Percentiles rank a stretch among this genome's conserved stretches.
These are phyloP conservation scores for Melospiza melodia DNA, from an alignment of 2,113 vertebrate genomes.

Conservation along the genomic window DNA sequence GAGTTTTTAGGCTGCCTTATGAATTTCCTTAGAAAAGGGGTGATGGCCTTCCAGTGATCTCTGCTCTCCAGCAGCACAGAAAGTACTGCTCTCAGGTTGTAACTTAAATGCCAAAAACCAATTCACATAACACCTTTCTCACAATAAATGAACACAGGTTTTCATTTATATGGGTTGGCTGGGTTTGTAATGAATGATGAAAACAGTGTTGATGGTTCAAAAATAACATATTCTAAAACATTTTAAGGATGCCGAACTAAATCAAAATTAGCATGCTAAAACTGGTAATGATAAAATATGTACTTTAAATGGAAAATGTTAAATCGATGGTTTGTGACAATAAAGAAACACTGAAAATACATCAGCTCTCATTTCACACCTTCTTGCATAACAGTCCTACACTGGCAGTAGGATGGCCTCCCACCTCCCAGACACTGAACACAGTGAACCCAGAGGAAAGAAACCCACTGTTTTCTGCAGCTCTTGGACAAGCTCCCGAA, in stretches of 20 bases:
- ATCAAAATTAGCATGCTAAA: constrained; percentile 23
- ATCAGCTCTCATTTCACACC: constrained; percentile 39
- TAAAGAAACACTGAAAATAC: background rate
- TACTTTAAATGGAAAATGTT: constrained; percentile 26
- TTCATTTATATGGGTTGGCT: background rate
- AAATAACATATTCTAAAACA: constrained; percentile 16
- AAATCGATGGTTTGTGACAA: background rate
- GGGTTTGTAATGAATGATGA: background rate
- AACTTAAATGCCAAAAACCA: background rate
- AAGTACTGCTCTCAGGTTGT: background rate
- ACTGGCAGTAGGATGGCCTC: constrained; percentile 6
- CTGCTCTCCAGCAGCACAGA: background rate
- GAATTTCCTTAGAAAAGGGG: background rate
- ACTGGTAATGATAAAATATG: background rate
- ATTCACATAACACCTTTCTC: background rate
- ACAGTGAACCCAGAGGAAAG: background rate
- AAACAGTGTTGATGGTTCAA: constrained; percentile 17
- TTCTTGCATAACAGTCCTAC: constrained; percentile 48
- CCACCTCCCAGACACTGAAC: constrained; percentile 31
- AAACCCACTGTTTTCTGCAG: constrained; percentile 1
- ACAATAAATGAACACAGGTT: background rate
- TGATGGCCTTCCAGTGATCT: background rate
- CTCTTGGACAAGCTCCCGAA: background rate
- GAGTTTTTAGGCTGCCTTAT: background rate
- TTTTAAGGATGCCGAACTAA: background rate